Percentiles rank a stretch among this genome's conserved stretches.
Evolutionary conservation across 2,888 invertebrate species (phyloP).

Genomic region (Choreutis nemorana): DNA sequence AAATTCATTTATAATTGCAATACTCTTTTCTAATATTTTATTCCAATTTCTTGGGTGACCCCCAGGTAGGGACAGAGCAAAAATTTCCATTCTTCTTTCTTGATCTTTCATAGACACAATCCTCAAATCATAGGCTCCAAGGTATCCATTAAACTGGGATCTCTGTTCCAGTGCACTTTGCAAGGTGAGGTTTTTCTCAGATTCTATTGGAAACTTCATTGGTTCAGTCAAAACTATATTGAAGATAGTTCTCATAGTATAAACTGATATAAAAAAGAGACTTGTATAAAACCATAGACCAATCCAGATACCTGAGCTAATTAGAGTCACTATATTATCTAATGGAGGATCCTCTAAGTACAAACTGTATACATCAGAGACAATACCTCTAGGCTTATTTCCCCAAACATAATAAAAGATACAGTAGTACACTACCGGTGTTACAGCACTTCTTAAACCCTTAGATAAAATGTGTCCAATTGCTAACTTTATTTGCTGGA

Average conservation of each 20-base stretch:
- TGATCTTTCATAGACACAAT: conserved; percentile 71
- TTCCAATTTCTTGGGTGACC: conserved; percentile 92
- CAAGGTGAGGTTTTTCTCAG: conserved; percentile 57
- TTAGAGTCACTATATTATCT: conserved; percentile 49
- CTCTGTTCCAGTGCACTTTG: conserved; percentile 69
- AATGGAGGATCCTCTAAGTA: conserved; percentile 60
- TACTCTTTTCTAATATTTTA: conserved; percentile 69
- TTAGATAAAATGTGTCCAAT: conserved; percentile 64
- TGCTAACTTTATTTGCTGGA: conserved; percentile 70
- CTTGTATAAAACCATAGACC: conserved; percentile 75
- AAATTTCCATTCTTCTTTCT: conserved; percentile 70
- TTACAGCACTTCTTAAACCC: conserved; percentile 66
- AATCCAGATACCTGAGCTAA: conserved; percentile 61
- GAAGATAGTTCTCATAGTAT: conserved; percentile 75
- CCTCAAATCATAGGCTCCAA: conserved; percentile 79
- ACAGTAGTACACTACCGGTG: conserved; percentile 70
- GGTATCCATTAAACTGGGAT: conserved; percentile 74
- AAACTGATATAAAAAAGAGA: conserved; percentile 74
- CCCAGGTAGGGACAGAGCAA: conserved; percentile 80
- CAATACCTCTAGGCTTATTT: conserved; percentile 49
- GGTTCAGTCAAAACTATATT: conserved; percentile 76
- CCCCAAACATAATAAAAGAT: conserved; percentile 71
- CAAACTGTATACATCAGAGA: conserved; percentile 61
- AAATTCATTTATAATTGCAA: conserved; percentile 70
- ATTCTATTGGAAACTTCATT: conserved; percentile 70